phyloP scores from a whole-genome alignment of 2,113 vertebrate species.

The Emydocephalus ijimae region DNA sequence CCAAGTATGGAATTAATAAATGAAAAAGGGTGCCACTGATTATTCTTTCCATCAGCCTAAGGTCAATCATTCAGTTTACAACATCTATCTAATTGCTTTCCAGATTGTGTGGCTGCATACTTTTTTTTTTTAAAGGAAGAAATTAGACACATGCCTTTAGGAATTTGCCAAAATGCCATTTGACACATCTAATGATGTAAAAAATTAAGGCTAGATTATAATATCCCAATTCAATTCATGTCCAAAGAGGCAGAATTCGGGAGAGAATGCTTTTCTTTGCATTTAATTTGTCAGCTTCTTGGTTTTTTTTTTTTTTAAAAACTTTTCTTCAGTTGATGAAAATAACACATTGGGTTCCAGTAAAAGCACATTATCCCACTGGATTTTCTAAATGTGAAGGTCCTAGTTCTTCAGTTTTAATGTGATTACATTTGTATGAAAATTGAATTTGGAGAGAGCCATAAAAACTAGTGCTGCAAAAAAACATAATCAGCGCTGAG shows the following conservation, averaged over 20 bases:
- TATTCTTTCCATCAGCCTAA: not conserved
- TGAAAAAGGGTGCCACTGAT: not conserved
- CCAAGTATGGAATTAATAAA: not conserved
- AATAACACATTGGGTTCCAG: not conserved
- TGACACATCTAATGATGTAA: slow-evolving; percentile 17
- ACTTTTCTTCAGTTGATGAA: not conserved
- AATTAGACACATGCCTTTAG: slow-evolving; percentile 12
- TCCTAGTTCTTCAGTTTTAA: not conserved
- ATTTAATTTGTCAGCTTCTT: not conserved
- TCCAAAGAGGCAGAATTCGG: not conserved
- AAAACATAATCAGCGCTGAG: not conserved
- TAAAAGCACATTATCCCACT: not conserved
- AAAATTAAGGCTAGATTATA: slow-evolving; percentile 26
- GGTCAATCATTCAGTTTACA: not conserved
- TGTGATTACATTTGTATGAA: not conserved
- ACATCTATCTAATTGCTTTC: not conserved
- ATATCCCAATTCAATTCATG: slow-evolving; percentile 5
- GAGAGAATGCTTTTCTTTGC: not conserved
- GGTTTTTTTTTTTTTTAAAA: no score
- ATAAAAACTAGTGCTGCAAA: not conserved
- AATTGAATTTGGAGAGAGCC: not conserved
- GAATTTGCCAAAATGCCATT: slow-evolving; percentile 8
- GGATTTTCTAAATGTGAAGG: not conserved
- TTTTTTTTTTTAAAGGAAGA: not conserved
- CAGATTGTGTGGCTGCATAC: not conserved